Percentiles rank a stretch among this genome's conserved stretches.
Conservation (phyloP, 2,113 vertebrate genomes). For the Callipepla squamata region DNA sequence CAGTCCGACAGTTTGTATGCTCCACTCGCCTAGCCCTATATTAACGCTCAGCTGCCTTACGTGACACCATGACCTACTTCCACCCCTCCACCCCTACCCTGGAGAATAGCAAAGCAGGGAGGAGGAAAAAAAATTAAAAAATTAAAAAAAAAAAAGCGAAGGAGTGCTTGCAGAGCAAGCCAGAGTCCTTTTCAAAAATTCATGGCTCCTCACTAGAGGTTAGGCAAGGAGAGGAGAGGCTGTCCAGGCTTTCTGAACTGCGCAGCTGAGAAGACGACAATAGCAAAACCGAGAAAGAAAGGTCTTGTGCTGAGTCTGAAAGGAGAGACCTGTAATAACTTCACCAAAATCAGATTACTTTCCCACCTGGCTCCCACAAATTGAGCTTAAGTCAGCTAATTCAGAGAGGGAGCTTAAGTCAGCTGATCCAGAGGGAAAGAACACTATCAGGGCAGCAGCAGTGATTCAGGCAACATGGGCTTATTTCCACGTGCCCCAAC, state of each 20-base stretch:
- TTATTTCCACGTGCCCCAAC: constrained; percentile 6
- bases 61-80: constrained; percentile 69
- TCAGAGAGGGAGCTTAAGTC: background rate
- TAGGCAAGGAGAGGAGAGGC: background rate
- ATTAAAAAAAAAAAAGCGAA: background rate
- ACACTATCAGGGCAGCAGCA: background rate
- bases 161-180: constrained; percentile 1
- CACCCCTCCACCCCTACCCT: too few species aligned
- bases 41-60: constrained; percentile 30
- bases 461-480: background rate
- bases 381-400: background rate
- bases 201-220: constrained; percentile 30
- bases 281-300: background rate
- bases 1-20: background rate
- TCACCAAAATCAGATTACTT: background rate
- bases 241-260: background rate
- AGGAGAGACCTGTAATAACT: background rate
- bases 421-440: background rate
- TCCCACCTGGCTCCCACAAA: background rate
- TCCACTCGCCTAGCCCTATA: background rate
- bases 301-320: background rate
- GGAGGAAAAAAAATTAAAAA: background rate
- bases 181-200: constrained; percentile 39
- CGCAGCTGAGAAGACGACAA: background rate
- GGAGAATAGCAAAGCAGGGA: background rate